Percentiles rank a stretch among this genome's conserved stretches.
phyloP scores from a whole-genome alignment of 1,140 invertebrate species.

The Saccostrea cuccullata region DNA sequence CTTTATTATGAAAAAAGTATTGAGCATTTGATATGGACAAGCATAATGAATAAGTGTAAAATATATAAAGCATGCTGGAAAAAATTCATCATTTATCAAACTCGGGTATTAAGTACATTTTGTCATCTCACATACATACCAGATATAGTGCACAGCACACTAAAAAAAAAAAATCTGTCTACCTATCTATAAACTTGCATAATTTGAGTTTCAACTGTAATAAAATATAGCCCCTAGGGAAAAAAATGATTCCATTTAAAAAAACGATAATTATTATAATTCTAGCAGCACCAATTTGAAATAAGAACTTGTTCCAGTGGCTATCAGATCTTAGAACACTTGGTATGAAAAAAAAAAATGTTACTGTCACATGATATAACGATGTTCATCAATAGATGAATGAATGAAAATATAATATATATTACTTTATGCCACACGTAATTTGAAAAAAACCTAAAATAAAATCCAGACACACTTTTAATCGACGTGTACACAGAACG shows the following conservation, averaged over 20 bases:
- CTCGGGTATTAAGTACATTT: constrained; percentile 5
- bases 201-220: not conserved
- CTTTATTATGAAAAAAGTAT: not conserved
- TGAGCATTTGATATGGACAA: constrained; percentile 30
- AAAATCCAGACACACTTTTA: constrained; percentile 55
- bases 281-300: constrained; percentile 27
- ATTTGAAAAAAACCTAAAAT: constrained; percentile 25
- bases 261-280: not conserved
- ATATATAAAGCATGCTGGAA: not conserved
- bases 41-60: too few relatives aligned
- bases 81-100: not conserved
- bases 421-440: constrained; percentile 22
- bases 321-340: not conserved
- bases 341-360: constrained; percentile 2
- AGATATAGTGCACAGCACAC: not conserved
- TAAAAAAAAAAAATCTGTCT: not conserved
- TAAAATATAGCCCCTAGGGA: not conserved
- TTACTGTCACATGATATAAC: not conserved
- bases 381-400: not conserved
- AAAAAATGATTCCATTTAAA: not conserved
- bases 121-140: not conserved
- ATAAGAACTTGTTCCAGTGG: constrained; percentile 30
- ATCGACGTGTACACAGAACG: constrained; percentile 83
- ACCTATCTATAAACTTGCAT: not conserved
- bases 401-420: constrained; percentile 10